Evolutionary conservation across 1,140 invertebrate genomes (phyloP), one percentile per base, ranked within the genome.

Genomic region (Papilio helenus): DNA sequence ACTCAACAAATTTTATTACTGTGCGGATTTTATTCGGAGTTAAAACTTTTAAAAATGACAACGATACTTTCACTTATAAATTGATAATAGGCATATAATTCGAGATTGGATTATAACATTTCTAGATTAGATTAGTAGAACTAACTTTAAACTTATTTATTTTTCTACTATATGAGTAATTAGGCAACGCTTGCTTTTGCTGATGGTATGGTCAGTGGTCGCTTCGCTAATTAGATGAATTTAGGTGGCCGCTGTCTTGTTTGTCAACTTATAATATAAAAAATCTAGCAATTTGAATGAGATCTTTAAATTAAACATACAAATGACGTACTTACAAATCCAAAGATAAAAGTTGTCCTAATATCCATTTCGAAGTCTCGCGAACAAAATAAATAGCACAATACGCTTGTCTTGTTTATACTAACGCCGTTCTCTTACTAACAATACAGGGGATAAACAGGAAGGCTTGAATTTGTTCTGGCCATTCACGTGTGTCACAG

Each of bases 381-480:
- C 55, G 8, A 42, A 61, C 39, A 77, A 42, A 34, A 76, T 12
- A 39, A 61, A n/a, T 23, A 44, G 7, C 18, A 77, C 58, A 39
- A 3, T 49, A 74, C 5, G 39, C 58, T 42, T 20, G 79, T 87
- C 85, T 83, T 82, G 78, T 82, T 82, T 34, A 81, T 83, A 49
- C 81, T 83, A 83, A 84, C 71, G 23, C 79, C 72, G 71, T 80
- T 79, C 73, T 87, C 82, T 81, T 86, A 90, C 90, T 91, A 86
- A 73, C 81, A 46, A 61, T 65, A 84, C 83, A 85, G 85, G 82
- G 84, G 82, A 86, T 85, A 81, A 84, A 88, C 90, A 92, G 91
- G 91, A 92, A 88, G 86, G 79, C 79, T 74, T 87, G 84, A 90
- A 88, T 90, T 91, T 81, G 80, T 82, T 87, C 83, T 87, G 80